Percentiles rank a stretch among this genome's conserved stretches.
phyloP scores from a whole-genome alignment of 2,888 invertebrate species.

The Apamea crenata region DNA sequence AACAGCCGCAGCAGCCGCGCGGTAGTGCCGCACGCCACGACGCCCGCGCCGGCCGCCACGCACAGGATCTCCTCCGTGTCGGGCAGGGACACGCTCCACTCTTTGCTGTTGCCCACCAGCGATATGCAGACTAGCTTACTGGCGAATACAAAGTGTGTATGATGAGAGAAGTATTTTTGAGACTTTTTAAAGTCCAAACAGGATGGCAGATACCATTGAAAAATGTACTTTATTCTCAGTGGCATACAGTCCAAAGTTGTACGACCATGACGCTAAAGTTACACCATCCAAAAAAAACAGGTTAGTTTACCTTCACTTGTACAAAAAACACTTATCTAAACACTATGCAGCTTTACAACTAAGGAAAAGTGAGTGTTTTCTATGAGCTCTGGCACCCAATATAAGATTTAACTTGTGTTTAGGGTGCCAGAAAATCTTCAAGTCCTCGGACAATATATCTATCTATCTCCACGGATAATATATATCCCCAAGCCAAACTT shows the following conservation, averaged over 20 bases:
- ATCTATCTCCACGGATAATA: too few species aligned
- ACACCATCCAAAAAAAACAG: neutral
- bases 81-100: slow-evolving; percentile 95
- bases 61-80: slow-evolving; percentile 94
- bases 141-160: slow-evolving; percentile 58
- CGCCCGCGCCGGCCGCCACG: slow-evolving; percentile 91
- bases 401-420: too few species aligned
- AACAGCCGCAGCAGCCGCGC: slow-evolving; percentile 95
- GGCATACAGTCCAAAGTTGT: neutral
- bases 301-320: too few species aligned
- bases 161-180: neutral
- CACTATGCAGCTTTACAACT: too few species aligned
- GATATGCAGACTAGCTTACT: slow-evolving; percentile 94
- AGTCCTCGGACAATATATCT: too few species aligned
- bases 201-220: too few species aligned
- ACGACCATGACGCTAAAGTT: neutral
- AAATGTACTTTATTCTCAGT: neutral
- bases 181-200: neutral
- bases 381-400: too few species aligned
- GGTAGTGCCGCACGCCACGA: slow-evolving; percentile 95
- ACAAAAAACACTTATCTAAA: too few species aligned
- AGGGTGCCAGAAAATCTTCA: too few species aligned
- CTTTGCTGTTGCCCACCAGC: slow-evolving; percentile 94
- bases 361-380: too few species aligned
- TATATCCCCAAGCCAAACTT: neutral